Percentiles rank a stretch among this genome's conserved stretches.
phyloP scores from a whole-genome alignment of 2,888 invertebrate genomes.

The Argyresthia goedartella region DNA sequence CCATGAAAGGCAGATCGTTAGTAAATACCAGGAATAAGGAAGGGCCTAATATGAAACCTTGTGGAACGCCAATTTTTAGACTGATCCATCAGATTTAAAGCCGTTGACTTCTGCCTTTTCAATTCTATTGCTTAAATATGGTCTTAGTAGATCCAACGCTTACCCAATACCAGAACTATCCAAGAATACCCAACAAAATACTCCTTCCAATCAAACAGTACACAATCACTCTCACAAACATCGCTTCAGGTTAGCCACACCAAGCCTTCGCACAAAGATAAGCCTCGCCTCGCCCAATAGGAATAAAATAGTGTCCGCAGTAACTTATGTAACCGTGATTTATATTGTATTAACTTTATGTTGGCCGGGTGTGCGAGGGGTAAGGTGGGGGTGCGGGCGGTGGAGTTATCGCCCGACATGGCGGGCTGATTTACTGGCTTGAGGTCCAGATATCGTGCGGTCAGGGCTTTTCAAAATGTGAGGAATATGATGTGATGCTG shows the following conservation, averaged over 20 bases:
- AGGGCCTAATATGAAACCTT: too few species aligned
- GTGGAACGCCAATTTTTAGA: too few species aligned
- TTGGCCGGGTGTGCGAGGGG: slow-evolving; percentile 36
- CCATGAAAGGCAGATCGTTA: too few species aligned
- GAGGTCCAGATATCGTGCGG: slow-evolving; percentile 13
- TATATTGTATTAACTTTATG: slow-evolving; percentile 57
- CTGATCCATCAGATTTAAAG: too few species aligned
- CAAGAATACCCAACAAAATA: neutral
- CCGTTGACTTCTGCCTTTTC: too few species aligned
- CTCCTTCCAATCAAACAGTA: neutral
- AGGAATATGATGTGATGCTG: neutral
- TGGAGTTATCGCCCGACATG: slow-evolving; percentile 33
- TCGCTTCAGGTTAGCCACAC: neutral
- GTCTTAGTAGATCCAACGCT: too few species aligned
- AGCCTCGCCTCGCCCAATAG: slow-evolving; percentile 1
- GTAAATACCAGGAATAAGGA: too few species aligned
- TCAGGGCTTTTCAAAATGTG: slow-evolving; percentile 9
- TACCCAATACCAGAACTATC: neutral
- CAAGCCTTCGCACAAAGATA: neutral
- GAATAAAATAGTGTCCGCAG: slow-evolving; percentile 30
- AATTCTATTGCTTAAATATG: too few species aligned
- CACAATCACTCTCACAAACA: neutral
- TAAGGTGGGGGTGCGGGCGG: slow-evolving; percentile 12
- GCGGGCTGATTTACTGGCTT: slow-evolving; percentile 12
- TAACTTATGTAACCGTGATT: slow-evolving; percentile 59